Conservation (phyloP, 2,113 vertebrate species). For the Tympanuchus pallidicinctus region DNA sequence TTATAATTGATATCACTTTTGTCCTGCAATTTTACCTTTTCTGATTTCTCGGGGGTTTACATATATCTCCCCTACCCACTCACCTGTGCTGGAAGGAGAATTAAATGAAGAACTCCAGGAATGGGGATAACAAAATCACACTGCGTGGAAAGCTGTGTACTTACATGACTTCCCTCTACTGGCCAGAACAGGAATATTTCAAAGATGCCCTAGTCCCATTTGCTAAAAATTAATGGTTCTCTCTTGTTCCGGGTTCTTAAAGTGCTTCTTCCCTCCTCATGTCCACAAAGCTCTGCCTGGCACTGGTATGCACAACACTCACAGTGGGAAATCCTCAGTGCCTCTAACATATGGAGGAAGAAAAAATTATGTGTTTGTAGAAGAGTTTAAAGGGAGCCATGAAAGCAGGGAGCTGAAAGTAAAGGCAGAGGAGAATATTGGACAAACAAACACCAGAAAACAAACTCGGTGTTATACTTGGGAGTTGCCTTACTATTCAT, state of each 20-base stretch:
- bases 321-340: neutral
- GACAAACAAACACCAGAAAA: neutral
- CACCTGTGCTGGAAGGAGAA: neutral
- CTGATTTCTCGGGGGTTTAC: constrained; percentile 8
- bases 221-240: neutral
- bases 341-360: neutral
- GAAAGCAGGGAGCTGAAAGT: neutral
- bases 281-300: neutral
- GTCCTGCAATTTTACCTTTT: constrained; percentile 7
- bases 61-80: neutral
- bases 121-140: neutral
- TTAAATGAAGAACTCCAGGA: neutral
- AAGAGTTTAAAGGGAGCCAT: neutral
- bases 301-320: neutral
- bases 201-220: neutral
- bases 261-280: neutral
- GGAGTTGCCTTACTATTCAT: neutral
- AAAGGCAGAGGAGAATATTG: neutral
- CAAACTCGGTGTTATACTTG: neutral
- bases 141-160: neutral
- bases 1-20: constrained; percentile 15
- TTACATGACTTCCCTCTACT: constrained; percentile 58
- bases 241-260: neutral
- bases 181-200: constrained; percentile 30
- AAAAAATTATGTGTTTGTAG: neutral